phyloP scores from a whole-genome alignment of 2,888 invertebrate species.

The Patella depressa region DNA sequence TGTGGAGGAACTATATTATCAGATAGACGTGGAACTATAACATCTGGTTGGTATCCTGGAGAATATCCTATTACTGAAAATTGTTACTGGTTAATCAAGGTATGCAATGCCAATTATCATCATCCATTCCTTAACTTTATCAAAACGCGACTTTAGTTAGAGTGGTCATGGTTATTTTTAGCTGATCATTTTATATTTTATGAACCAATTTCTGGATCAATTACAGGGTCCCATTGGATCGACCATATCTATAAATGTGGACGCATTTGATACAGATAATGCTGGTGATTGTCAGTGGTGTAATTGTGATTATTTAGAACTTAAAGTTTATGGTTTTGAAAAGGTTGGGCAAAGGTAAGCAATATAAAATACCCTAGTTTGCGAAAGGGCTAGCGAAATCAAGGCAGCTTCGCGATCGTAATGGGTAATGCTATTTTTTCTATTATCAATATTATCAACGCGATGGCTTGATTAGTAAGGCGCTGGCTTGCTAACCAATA shows the following conservation, averaged over 20 bases:
- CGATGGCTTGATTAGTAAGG: too few species aligned
- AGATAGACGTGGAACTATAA: conserved; percentile 8
- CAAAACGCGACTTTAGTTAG: neutral
- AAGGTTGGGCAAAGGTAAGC: conserved; percentile 21
- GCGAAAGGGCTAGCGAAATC: too few species aligned
- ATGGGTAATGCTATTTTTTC: too few species aligned
- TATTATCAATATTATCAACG: too few species aligned
- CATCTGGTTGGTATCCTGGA: conserved; percentile 9
- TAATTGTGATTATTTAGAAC: conserved; percentile 22
- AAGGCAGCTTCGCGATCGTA: too few species aligned
- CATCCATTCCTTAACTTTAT: neutral
- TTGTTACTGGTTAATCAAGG: conserved; percentile 23
- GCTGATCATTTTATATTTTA: too few species aligned
- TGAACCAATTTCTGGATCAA: neutral
- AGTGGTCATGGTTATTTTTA: neutral
- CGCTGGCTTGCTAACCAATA: too few species aligned
- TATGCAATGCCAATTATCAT: neutral
- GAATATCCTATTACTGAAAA: conserved; percentile 15
- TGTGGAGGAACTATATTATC: conserved; percentile 18
- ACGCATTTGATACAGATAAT: conserved; percentile 19
- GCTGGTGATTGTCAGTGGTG: conserved; percentile 23
- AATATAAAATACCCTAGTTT: neutral
- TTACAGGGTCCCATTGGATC: conserved; percentile 19
- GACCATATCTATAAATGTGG: conserved; percentile 14
- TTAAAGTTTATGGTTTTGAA: conserved; percentile 24